phyloP scores from a whole-genome alignment of 1,140 invertebrate species.

The Lordiphosa stackelbergi region DNA sequence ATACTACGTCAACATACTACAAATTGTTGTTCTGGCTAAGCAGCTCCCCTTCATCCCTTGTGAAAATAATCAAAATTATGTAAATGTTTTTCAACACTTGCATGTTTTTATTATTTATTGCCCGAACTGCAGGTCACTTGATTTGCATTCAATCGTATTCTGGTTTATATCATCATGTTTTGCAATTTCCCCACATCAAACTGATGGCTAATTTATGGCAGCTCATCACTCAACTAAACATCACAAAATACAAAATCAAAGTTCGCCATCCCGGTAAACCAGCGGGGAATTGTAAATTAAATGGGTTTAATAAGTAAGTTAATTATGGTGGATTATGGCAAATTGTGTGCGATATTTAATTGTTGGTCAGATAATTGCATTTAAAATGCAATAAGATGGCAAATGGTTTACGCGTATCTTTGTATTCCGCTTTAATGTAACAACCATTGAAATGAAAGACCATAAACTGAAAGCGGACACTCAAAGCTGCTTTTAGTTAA shows the following conservation, averaged over 20 bases:
- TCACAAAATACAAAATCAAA: no score
- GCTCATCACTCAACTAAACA: no score
- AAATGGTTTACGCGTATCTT: slow-evolving; percentile 8
- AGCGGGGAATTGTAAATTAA: slow-evolving; percentile 6
- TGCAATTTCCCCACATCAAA: not conserved
- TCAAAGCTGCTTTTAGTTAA: not conserved
- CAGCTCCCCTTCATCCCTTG: slow-evolving; percentile 8
- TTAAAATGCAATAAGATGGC: slow-evolving; percentile 40
- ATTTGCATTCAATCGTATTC: slow-evolving; percentile 40
- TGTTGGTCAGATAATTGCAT: slow-evolving; percentile 38
- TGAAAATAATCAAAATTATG: slow-evolving; percentile 72
- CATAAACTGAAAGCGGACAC: slow-evolving; percentile 42
- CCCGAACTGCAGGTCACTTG: slow-evolving; percentile 27
- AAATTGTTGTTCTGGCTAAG: slow-evolving; percentile 43
- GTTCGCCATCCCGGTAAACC: no score
- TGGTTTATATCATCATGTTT: slow-evolving; percentile 16
- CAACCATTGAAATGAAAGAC: slow-evolving; percentile 56
- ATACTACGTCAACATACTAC: slow-evolving; percentile 13
- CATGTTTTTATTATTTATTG: slow-evolving; percentile 56
- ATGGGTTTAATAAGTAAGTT: slow-evolving; percentile 17
- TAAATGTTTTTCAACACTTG: slow-evolving; percentile 41
- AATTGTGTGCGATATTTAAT: slow-evolving; percentile 35
- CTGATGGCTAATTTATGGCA: no score
- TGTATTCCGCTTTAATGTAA: no score
- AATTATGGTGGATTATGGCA: slow-evolving; percentile 36